Base-by-base conservation (phyloP, 2,888 invertebrate species). In the Ectemnius continuus region DNA sequence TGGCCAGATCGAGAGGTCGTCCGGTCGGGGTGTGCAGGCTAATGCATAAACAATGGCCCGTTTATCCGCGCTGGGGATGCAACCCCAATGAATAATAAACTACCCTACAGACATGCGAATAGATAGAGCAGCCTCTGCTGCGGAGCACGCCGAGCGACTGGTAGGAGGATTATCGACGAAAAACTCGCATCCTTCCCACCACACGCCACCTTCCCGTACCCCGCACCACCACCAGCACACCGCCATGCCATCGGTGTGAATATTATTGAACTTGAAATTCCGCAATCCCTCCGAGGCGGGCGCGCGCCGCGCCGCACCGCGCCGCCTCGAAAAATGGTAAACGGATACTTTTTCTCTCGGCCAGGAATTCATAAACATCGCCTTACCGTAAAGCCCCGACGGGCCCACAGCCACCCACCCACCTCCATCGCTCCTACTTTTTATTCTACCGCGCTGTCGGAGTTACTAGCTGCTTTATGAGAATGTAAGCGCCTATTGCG, bases 31-130 rank as follows among this genome's bases (percentile, higher is more conserved):
- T 36, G 36, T 84, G 82, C 75, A 76, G 82, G 82, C 85, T 88
- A 88, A 88, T 88, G 88, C 88, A 88, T 88, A 88, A 88, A 88
- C 88, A 88, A 88, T 88, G 87, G 73, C 84, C 83, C 87, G 87
- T 85, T 88, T 87, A 88, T 86, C 87, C 87, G 72, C 80, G 84
- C 81, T 73, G 84, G 81, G 82, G 85, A 84, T 86, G 84, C 86
- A 84, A 79, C 84, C 80, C 82, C 88, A 84, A 88, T 88, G 88
- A 88, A 88, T 88, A 88, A 88, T 88, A 88, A 87, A 88, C 84
- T 83, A 83, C 64, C 79, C 78, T 81, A 70, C 79, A 81, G 80
- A 82, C 82, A 79, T 67, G 76, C 75, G 79, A 70, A 77, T 80
- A 77, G 81, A 81, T 84, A 75, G 80, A 79, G 64, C 70, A 71